Percentiles rank a stretch among this genome's conserved stretches.
phyloP scores from a whole-genome alignment of 2,888 invertebrate species.

The Yponomeuta cagnagella region DNA sequence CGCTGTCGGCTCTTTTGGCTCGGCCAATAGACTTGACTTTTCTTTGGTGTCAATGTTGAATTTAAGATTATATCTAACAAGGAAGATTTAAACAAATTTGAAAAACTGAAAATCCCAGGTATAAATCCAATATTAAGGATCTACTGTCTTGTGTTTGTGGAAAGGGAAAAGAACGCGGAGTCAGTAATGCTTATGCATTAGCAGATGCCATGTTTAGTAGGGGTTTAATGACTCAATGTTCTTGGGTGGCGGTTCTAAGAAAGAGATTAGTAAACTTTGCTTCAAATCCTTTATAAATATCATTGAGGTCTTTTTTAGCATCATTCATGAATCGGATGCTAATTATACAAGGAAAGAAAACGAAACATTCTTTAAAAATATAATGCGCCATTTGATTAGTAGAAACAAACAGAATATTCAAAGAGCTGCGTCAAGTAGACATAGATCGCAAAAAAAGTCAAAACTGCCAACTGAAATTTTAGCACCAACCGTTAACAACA shows the following conservation, averaged over 20 bases:
- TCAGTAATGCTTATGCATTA: constrained; percentile 15
- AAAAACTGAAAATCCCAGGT: constrained; percentile 14
- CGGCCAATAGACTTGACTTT: no score
- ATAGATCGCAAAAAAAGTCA: constrained; percentile 15
- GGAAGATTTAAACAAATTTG: constrained; percentile 14
- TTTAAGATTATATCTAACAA: constrained; percentile 20
- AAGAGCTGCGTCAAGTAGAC: constrained; percentile 17
- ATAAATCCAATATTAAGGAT: constrained; percentile 13
- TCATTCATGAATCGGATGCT: constrained; percentile 14
- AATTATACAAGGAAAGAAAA: constrained; percentile 18
- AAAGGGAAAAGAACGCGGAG: constrained; percentile 15
- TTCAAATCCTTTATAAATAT: constrained; percentile 17
- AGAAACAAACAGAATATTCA: constrained; percentile 19
- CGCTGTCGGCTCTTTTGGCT: no score
- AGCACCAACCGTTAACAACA: constrained; percentile 15
- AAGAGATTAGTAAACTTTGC: constrained; percentile 18
- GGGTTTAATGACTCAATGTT: constrained; percentile 20
- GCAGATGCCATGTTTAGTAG: constrained; percentile 18
- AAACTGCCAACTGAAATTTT: constrained; percentile 14
- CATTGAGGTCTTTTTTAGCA: constrained; percentile 16
- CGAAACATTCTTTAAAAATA: constrained; percentile 16
- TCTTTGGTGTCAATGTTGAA: no score
- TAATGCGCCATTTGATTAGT: constrained; percentile 19
- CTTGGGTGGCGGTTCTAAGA: constrained; percentile 19
- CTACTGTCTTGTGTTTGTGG: constrained; percentile 16